Evolutionary conservation across 2,888 invertebrate genomes (phyloP), one percentile per base, ranked within the genome.

Genomic region (Trypoxylon attenuatum): DNA sequence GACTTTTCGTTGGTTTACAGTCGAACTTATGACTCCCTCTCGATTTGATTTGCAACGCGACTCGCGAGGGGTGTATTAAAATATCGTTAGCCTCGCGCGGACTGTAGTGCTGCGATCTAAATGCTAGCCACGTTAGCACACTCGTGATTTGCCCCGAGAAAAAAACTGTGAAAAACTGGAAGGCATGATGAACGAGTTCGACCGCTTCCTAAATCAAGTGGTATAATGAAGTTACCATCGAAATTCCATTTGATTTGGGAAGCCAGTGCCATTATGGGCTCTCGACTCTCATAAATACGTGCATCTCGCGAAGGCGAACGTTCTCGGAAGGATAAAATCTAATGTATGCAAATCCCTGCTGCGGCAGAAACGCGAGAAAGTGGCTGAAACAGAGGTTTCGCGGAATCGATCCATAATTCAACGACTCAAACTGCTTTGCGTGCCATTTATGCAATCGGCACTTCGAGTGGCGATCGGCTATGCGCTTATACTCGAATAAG

Each of bases 251-350:
- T 65, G 49, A 69, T 76, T 72, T 73, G 69, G 72, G 69, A 60
- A 53, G 33, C 33, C 33, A 0, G 33, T n/a, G 56, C 72, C 59
- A 79, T 75, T 76, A 76, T 76, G 58, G n/a, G 49, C 18, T 33
- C 33, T 1, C 57, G 63, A 33, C 69, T 59, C 69, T 73, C 82
- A 82, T 83, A 84, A 85, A 85, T 83, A 83, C 81, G 74, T 69
- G 77, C 77, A 78, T 77, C 74, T 65, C 69, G 78, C 10, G 33
- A 78, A 80, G 84, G 84, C 77, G 81, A 77, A 83, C 80, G 80
- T 86, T 87, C 86, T 82, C 78, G 80, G 87, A 86, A 87, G 84
- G 85, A 87, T 87, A 86, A 86, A 84, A 83, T 83, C 81, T 86
- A 86, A 87, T 86, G 82, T 87, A 87, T 87, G 87, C 84, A 85